phyloP scores from a whole-genome alignment of 53 echinoderm and acorn worm species.

The Mesocentrotus franciscanus region DNA sequence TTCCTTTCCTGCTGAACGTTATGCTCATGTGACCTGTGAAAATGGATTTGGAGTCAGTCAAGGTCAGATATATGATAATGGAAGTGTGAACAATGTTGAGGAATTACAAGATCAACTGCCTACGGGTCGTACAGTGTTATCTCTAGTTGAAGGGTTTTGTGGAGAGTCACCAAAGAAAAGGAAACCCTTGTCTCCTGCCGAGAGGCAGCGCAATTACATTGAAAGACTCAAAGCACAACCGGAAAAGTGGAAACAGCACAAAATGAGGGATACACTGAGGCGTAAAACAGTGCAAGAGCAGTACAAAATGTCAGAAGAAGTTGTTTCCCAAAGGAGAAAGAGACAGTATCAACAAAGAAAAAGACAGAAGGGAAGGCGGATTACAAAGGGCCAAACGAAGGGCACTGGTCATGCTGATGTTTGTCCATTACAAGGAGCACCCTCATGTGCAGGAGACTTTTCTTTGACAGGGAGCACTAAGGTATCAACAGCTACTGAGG shows the following conservation, averaged over 20 bases:
- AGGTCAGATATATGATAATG: neutral
- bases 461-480: neutral
- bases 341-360: neutral
- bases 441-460: neutral
- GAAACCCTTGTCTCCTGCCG: neutral
- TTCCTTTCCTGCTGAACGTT: neutral
- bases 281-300: neutral
- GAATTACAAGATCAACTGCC: neutral
- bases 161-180: conserved; percentile 3
- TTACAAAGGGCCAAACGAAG: neutral
- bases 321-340: neutral
- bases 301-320: neutral
- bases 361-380: neutral
- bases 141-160: neutral
- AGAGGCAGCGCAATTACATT: conserved; percentile 20
- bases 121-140: conserved; percentile 3
- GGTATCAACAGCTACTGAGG: neutral
- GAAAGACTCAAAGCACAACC: conserved; percentile 17
- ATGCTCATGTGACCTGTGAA: neutral
- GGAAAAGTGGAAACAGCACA: conserved; percentile 2
- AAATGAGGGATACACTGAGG: neutral
- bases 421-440: neutral
- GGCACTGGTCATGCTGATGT: neutral
- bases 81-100: neutral
- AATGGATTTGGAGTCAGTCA: neutral